Conservation (phyloP, 1,140 invertebrate species). For the Leguminivora glycinivorella region DNA sequence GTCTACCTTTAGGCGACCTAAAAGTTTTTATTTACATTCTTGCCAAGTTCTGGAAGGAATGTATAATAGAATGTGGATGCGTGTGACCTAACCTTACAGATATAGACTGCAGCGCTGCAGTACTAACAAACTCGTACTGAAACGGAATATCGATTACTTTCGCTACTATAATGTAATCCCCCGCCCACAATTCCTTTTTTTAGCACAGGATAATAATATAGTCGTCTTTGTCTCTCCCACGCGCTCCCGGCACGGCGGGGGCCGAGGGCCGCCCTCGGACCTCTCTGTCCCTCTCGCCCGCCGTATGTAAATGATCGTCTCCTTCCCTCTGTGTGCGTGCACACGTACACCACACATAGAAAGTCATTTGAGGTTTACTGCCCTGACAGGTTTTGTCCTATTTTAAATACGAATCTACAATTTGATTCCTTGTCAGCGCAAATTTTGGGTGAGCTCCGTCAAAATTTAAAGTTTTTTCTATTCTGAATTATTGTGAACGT, state of each 20-base stretch:
- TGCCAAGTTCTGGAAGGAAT: background rate
- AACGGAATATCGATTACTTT: slow-evolving; percentile 82
- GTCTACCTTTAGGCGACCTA: too few species aligned
- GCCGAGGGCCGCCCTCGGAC: slow-evolving; percentile 55
- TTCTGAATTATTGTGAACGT: slow-evolving; percentile 31
- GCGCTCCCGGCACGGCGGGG: slow-evolving; percentile 43
- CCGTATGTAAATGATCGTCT: slow-evolving; percentile 77
- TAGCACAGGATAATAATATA: slow-evolving; percentile 78
- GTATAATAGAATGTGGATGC: background rate
- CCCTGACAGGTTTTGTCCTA: slow-evolving; percentile 74
- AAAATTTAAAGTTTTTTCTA: slow-evolving; percentile 20
- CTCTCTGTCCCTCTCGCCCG: slow-evolving; percentile 63
- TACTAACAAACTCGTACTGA: slow-evolving; percentile 74
- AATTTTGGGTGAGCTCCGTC: background rate
- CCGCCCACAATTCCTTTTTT: slow-evolving; percentile 80
- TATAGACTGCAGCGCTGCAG: slow-evolving; percentile 73
- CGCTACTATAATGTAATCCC: slow-evolving; percentile 80
- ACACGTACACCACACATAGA: slow-evolving; percentile 44
- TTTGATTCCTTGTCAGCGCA: slow-evolving; percentile 49
- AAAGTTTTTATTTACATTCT: too few species aligned
- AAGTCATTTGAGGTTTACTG: slow-evolving; percentile 70
- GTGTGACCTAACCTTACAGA: slow-evolving; percentile 60
- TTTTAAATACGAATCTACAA: slow-evolving; percentile 69
- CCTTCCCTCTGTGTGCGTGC: slow-evolving; percentile 56
- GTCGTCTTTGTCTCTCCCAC: slow-evolving; percentile 72